Base-by-base conservation (phyloP, 2,797 vertebrate species). In the Oreonectes daqikongensis region DNA sequence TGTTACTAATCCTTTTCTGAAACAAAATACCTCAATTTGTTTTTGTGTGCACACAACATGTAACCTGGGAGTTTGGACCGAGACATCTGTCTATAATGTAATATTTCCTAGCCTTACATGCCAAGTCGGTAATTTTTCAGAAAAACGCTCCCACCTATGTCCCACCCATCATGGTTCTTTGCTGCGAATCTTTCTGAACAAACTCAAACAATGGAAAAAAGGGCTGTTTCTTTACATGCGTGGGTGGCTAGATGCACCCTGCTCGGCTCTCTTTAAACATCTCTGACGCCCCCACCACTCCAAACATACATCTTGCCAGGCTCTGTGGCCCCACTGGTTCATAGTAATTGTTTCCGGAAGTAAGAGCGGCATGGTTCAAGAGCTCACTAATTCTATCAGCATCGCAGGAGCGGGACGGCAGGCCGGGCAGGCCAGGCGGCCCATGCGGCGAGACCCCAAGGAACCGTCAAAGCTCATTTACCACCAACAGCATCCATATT, bases 21-120 rank as follows among this genome's bases (percentile, higher is more conserved):
- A 59, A 57, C 24, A 28, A 5, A 59, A 28, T 28, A 59, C 26
- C 18, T 66, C 79, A 80, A 28, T 61, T 74, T 81, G 78, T 83
- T 76, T 79, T 52, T 81, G 42, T 70, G 14, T 35, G 30, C n/a
- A 55, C 22, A 68, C 50, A 40, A 8, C 30, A 86, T 83, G 11
- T 91, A 91, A 89, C 87, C 89, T 78, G 82, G 80, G 84, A 91
- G 88, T 88, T 87, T 87, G 87, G 91, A 63, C 44, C 11, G 84
- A 85, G 90, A 88, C 88, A 92, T 92, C 89, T 93, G 91, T 92
- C 91, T 91, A 86, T 92, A 92, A 92, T 93, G 91, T 92, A 93
- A 93, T 80, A 86, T 94, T 94, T 93, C 91, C 89, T 90, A 85
- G 87, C 84, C 89, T 90, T 90, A 92, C 89, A 90, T 85, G 88